Base-by-base conservation (phyloP, 2,113 vertebrate species). In the Campylomormyrus numenius region DNA sequence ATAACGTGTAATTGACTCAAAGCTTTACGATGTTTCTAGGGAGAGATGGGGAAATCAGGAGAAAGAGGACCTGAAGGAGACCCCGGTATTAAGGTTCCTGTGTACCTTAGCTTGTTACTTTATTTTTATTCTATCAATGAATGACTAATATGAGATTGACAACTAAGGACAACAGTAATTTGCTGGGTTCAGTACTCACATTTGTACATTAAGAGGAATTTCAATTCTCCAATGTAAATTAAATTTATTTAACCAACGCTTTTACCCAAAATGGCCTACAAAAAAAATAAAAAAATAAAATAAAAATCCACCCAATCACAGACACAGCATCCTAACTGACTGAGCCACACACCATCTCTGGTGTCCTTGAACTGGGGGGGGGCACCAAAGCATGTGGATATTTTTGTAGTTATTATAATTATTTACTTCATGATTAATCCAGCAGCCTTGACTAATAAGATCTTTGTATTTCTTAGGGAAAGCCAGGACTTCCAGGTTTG, bases 81-180 rank as follows among this genome's bases (percentile, higher is more conserved):
- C 89, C 94, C 95, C 91, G 95, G 96, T 95, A 95, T 96, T 93
- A 96, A 96, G 96, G 96, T 96, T 96, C 93, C 90, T 94, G 92
- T 92, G 70, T 95, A 92, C 91, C 92, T 93, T 85, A 91, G 90
- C 90, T 93, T 95, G 52, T 91, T 91, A 89, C 89, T 90, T 49
- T 89, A 77, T 90, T 35, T 46, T 46, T 66, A 66, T 31, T 66
- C 10, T 66, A 11, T 66, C n/a, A 66, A 11, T 27, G 62, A 66
- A 66, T 66, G n/a, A 66, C 62, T 66, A 66, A 31, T 31, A 66
- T 11, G 62, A 66, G 62, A 13, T 27, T 66, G 15, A 77, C n/a
- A 35, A 19, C 35, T 35, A 19, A 17, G 31, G 70, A 77, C 4
- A 42, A 35, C 70, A 39, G 35, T 77, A 5, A 77, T 31, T 77